Evolutionary conservation across 1,140 invertebrate species (phyloP), one percentile per base, ranked within the genome.

Genomic region (Gryllus bimaculatus): DNA sequence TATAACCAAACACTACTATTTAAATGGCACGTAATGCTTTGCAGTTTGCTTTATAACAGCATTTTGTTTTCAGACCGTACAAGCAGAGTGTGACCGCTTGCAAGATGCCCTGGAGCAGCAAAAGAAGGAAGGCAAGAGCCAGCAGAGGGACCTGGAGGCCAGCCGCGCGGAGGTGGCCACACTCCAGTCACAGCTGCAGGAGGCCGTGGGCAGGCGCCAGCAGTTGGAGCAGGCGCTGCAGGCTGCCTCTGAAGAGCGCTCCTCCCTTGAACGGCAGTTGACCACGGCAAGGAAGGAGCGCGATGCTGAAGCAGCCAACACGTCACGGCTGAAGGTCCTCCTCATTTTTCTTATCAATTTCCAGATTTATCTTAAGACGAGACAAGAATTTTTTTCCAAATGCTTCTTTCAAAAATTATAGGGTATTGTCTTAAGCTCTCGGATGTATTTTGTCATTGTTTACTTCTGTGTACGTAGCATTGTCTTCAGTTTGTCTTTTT

Each of bases 51-150:
- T 39, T 5, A 39, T 39, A 39, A 39, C 26, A 39, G 66, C n/a
- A 73, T 73, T 73, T n/a, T 3, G 77, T 76, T 78, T 82, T 76
- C 81, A 90, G 88, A 85, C 84, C 49, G 85, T 89, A 54, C 89
- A 90, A 82, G 81, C 80, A 18, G 88, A 89, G 81, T 87, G 87
- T 83, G 88, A 89, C 76, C 85, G 86, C 82, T 80, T 88, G 12
- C 87, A 89, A 83, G 89, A 90, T 82, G 83, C 87, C 80, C 80
- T 86, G 66, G 88, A 89, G 77, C 80, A 83, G 54, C 83, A 85
- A 48, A 87, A 85, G 81, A 82, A 81, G 48, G 84, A 86, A 78
- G 83, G 85, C 20, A 87, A 87, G 81, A 84, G 86, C 66, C 81
- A 86, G 75, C 82, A 84, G 20, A 87, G 86, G 80, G 84, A 87